phyloP scores from a whole-genome alignment of 2,888 invertebrate species.

The Neria commutata region DNA sequence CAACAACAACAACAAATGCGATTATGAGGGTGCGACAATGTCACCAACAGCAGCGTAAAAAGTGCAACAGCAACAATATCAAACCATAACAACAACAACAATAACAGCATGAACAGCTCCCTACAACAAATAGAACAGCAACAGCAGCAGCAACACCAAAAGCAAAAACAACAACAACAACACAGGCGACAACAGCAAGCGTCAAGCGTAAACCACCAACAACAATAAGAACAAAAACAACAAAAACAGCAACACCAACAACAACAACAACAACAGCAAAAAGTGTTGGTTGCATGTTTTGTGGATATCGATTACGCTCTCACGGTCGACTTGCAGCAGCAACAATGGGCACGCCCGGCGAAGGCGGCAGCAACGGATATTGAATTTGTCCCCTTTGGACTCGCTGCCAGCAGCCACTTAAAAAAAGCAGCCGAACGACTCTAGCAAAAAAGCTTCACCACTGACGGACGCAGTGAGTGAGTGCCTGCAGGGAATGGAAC shows the following conservation, averaged over 20 bases:
- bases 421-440: not conserved
- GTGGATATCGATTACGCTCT: conserved; percentile 38
- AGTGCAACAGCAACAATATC: conserved; percentile 24
- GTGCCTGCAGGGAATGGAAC: not conserved
- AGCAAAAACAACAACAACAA: conserved; percentile 28
- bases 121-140: conserved; percentile 23
- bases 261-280: conserved; percentile 41
- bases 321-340: conserved; percentile 25
- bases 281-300: conserved; percentile 1
- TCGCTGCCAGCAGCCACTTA: conserved; percentile 3
- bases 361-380: conserved; percentile 17
- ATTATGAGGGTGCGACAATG: not conserved
- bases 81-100: conserved; percentile 44
- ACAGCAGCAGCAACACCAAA: conserved; percentile 11
- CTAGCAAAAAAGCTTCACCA: conserved; percentile 14
- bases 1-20: not conserved
- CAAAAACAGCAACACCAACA: conserved; percentile 14
- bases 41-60: conserved; percentile 6
- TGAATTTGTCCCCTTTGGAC: conserved; percentile 21
- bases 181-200: conserved; percentile 31
- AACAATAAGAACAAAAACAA: not conserved
- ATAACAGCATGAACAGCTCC: conserved; percentile 54
- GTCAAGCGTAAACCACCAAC: not conserved
- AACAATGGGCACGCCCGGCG: not conserved
- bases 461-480: conserved; percentile 4